phyloP scores from a whole-genome alignment of 2,888 invertebrate species.

The Trilocha varians region DNA sequence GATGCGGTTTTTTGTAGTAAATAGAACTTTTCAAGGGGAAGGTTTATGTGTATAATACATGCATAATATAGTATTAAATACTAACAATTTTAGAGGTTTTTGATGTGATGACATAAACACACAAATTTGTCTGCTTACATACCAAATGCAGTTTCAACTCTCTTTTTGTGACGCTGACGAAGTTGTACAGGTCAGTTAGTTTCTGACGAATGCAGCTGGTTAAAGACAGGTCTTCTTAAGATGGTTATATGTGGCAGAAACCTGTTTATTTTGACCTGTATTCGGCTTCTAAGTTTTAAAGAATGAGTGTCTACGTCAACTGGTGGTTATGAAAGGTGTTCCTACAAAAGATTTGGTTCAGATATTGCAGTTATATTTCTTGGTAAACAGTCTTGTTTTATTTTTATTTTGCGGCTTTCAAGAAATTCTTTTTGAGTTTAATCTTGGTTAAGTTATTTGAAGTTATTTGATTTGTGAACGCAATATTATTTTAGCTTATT shows the following conservation, averaged over 20 bases:
- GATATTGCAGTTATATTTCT: constrained; percentile 47
- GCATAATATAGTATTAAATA: neutral
- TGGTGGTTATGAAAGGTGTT: constrained; percentile 10
- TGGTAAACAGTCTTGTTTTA: too few species aligned
- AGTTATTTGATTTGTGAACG: too few species aligned
- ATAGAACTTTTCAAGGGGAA: too few species aligned
- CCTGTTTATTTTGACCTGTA: constrained; percentile 16
- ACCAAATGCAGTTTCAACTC: neutral
- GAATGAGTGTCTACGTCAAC: constrained; percentile 11
- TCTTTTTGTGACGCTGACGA: neutral
- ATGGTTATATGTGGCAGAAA: constrained; percentile 13
- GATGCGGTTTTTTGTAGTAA: too few species aligned
- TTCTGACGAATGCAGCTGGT: constrained; percentile 9
- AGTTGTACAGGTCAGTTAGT: neutral
- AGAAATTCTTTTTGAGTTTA: too few species aligned
- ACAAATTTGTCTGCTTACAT: too few species aligned
- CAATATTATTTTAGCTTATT: too few species aligned
- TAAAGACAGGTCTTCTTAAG: constrained; percentile 17
- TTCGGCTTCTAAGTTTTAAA: neutral
- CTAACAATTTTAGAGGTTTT: neutral
- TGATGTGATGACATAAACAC: too few species aligned
- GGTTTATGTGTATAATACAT: too few species aligned
- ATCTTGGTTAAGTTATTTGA: too few species aligned
- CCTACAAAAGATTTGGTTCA: constrained; percentile 7
- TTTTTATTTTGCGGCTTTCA: too few species aligned